A percentile compares a stretch with the other conserved stretches of the same genome.
Conservation (phyloP, 2,113 vertebrate genomes). For the Nothocercus nigrocapillus region DNA sequence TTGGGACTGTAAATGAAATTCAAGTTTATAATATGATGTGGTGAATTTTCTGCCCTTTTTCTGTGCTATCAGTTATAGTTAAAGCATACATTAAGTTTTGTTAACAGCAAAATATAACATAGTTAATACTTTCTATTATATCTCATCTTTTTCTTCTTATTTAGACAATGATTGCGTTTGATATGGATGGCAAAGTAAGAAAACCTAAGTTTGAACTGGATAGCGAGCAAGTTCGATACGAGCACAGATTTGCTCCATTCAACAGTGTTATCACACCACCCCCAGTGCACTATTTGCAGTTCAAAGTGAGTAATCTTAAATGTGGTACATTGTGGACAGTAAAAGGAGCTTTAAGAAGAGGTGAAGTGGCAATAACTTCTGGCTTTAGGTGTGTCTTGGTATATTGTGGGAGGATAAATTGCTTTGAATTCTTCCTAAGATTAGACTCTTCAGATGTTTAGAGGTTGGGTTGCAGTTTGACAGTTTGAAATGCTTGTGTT, state of each 20-base stretch:
- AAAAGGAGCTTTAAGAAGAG: neutral
- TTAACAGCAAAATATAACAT: neutral
- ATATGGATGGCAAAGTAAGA: slow-evolving; percentile 98
- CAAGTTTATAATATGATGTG: neutral
- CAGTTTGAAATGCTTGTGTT: neutral
- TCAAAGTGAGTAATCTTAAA: slow-evolving; percentile 85
- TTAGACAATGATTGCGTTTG: slow-evolving; percentile 98
- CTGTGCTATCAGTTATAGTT: neutral
- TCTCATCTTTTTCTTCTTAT: neutral
- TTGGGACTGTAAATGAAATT: neutral
- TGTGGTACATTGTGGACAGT: rapidly evolving
- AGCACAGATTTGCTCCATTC: slow-evolving; percentile 98
- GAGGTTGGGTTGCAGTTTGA: neutral
- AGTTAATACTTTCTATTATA: neutral
- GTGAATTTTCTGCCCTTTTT: neutral
- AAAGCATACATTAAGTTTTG: neutral
- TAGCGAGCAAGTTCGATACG: slow-evolving; percentile 97
- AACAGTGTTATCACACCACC: slow-evolving; percentile 98
- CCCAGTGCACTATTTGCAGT: slow-evolving; percentile 96
- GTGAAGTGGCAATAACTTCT: neutral
- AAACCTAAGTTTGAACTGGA: slow-evolving; percentile 98
- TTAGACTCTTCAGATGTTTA: neutral
- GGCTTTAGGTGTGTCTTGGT: neutral
- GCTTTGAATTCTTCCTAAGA: neutral
- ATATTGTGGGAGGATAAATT: neutral